Conservation (phyloP, 2,888 invertebrate genomes). For the Harpagoxenus sublaevis region DNA sequence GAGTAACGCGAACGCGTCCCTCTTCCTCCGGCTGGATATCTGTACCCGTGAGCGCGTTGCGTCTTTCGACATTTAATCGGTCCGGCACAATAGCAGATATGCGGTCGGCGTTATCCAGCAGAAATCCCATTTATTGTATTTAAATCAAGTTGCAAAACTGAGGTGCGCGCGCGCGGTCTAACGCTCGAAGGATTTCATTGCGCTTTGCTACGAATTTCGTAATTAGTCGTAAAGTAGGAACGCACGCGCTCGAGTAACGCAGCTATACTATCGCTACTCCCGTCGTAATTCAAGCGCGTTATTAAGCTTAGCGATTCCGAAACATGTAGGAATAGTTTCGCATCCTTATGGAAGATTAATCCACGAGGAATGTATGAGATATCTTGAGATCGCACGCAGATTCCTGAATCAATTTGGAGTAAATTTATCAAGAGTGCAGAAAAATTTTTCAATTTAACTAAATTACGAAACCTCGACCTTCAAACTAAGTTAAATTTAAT, state of each 20-base stretch:
- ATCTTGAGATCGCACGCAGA: neutral
- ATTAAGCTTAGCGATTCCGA: conserved; percentile 13
- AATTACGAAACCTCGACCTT: neutral
- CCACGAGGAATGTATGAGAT: neutral
- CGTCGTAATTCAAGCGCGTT: conserved; percentile 41
- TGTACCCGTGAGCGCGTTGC: neutral
- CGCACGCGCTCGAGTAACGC: conserved; percentile 27
- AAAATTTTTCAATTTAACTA: neutral
- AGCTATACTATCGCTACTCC: conserved; percentile 15
- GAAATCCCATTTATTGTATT: conserved; percentile 67
- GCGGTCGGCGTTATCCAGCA: conserved; percentile 25
- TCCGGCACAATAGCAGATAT: conserved; percentile 33
- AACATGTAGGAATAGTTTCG: conserved; percentile 14
- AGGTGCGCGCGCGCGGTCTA: conserved; percentile 3
- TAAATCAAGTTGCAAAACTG: conserved; percentile 67
- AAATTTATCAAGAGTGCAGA: neutral
- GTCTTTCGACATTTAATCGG: conserved; percentile 54
- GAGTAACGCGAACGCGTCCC: conserved; percentile 1
- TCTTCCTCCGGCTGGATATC: neutral
- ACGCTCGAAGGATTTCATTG: conserved; percentile 54
- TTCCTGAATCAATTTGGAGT: neutral
- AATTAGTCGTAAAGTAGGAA: conserved; percentile 47
- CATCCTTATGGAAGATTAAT: neutral
- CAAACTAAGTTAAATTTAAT: neutral
- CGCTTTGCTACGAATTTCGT: conserved; percentile 50